Conservation (phyloP, 2,888 invertebrate species). For the Neria commutata region DNA sequence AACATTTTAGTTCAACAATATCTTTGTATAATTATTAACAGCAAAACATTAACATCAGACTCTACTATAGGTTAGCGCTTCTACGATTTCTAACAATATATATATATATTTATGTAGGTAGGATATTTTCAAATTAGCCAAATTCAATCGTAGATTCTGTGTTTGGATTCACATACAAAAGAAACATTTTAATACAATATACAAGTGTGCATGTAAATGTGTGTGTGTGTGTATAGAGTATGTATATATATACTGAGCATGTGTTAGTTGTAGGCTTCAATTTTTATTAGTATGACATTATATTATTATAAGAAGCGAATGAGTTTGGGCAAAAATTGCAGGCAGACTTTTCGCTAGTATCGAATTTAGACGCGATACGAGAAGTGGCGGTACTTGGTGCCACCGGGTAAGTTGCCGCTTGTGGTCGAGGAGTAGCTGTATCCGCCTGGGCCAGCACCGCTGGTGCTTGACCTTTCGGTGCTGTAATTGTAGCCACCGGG, state of each 20-base stretch:
- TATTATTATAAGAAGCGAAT: not conserved
- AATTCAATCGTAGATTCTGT: too few relatives aligned
- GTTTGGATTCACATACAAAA: too few relatives aligned
- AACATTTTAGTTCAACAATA: too few relatives aligned
- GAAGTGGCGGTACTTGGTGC: constrained; percentile 83
- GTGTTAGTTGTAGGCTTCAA: constrained; percentile 2
- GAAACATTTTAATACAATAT: too few relatives aligned
- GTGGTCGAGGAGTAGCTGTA: constrained; percentile 82
- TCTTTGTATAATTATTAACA: constrained; percentile 11
- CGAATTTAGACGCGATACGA: constrained; percentile 79
- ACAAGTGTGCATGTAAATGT: not conserved
- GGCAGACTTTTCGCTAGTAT: not conserved
- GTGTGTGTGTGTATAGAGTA: not conserved
- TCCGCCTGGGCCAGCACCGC: constrained; percentile 78
- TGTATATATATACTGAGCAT: not conserved
- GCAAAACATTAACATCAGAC: too few relatives aligned
- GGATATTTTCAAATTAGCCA: too few relatives aligned
- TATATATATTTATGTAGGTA: too few relatives aligned
- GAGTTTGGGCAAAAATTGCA: constrained; percentile 1
- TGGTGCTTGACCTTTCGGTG: constrained; percentile 75
- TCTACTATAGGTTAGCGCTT: too few relatives aligned
- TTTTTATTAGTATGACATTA: not conserved
- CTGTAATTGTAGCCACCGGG: constrained; percentile 79
- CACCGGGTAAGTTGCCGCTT: constrained; percentile 82
- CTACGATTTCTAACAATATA: too few relatives aligned